Evolutionary conservation across 2,113 vertebrate genomes (phyloP).

Genomic region (Microcebus murinus): DNA sequence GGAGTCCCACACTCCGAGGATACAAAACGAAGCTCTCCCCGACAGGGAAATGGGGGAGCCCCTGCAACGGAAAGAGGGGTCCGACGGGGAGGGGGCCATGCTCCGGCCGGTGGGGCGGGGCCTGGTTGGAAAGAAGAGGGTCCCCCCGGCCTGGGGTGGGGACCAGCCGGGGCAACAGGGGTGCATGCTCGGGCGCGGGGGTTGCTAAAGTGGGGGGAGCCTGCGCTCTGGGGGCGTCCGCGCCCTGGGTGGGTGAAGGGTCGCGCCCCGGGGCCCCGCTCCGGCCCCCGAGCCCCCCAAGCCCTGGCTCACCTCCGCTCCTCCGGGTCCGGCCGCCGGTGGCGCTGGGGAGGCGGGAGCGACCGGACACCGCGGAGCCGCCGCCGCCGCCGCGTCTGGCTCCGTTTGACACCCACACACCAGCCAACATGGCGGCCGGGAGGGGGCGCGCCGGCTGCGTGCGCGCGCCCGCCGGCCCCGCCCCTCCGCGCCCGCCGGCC

Average conservation of each 20-base stretch:
- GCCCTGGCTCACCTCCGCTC: conserved; percentile 68
- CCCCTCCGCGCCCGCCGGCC: not conserved
- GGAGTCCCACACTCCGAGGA: not conserved
- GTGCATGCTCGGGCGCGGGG: not conserved
- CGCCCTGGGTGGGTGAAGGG: not conserved
- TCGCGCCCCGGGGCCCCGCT: not conserved
- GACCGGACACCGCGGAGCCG: not conserved
- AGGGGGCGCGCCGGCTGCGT: conserved; percentile 75
- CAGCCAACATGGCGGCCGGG: conserved; percentile 85
- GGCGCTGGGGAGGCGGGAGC: not conserved
- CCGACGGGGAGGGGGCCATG: not conserved
- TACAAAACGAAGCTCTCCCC: not conserved
- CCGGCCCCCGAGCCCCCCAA: not conserved
- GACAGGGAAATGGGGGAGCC: not conserved
- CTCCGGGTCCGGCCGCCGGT: conserved; percentile 10
- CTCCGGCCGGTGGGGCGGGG: conserved; percentile 4
- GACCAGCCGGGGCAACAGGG: not conserved
- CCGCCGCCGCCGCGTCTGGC: conserved; percentile 62
- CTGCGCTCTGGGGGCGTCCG: not conserved
- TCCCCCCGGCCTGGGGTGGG: not conserved
- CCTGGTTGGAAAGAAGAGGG: not conserved
- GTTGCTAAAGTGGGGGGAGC: not conserved
- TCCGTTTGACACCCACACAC: conserved; percentile 83
- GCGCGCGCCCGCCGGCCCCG: conserved; percentile 50
- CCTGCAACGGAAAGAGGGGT: not conserved